These are phyloP conservation scores for Sciurus niger DNA, from an alignment of 2,113 vertebrate species.

Conservation along the genomic window DNA sequence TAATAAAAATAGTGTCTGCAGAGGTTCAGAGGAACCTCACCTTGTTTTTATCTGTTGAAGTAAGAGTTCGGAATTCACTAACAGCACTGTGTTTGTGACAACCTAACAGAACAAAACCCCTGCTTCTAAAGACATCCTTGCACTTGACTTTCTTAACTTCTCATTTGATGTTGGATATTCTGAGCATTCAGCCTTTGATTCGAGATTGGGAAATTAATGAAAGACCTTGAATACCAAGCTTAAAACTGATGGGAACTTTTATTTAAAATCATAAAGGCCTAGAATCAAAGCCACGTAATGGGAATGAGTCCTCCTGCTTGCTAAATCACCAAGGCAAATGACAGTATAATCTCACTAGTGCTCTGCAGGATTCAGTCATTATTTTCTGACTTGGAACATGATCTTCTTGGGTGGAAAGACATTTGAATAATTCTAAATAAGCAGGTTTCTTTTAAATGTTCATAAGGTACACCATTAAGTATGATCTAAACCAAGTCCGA, in stretches of 20 bases:
- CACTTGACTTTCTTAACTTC: background rate
- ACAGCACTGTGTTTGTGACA: background rate
- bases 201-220: constrained; percentile 20
- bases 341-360: background rate
- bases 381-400: constrained; percentile 8
- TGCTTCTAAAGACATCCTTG: background rate
- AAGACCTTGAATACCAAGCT: background rate
- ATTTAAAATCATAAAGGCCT: background rate
- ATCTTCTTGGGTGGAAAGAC: background rate
- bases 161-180: background rate
- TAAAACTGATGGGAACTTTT: constrained; percentile 48
- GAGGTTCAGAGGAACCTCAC: background rate
- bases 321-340: background rate
- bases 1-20: background rate
- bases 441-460: background rate
- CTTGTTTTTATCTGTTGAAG: background rate
- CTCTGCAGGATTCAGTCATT: background rate
- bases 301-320: background rate
- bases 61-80: background rate
- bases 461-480: rapidly evolving
- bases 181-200: constrained; percentile 33
- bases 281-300: background rate
- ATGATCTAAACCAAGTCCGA: background rate
- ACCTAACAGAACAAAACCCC: background rate
- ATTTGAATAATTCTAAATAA: constrained; percentile 41